A percentile compares a stretch with the other conserved stretches of the same genome.
Evolutionary conservation across 2,113 vertebrate genomes (phyloP).

Genomic region (Trematocara macrostoma): DNA sequence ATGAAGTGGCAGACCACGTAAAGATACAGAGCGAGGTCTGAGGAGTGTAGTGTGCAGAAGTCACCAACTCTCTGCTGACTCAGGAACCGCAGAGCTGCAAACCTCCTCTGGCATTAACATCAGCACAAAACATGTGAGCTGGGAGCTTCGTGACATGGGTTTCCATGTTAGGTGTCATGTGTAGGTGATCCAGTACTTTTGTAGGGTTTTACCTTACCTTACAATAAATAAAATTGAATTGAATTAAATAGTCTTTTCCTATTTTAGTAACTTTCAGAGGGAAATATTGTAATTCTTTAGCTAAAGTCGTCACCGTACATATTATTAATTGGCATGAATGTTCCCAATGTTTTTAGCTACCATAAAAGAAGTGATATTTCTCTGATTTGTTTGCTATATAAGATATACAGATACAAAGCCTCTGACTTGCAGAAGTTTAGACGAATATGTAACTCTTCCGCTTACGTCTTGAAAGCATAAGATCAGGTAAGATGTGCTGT

Average conservation of each 20-base stretch:
- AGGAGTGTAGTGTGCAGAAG: not conserved
- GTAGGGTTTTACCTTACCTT: not conserved
- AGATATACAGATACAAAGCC: not conserved
- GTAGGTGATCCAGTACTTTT: not conserved
- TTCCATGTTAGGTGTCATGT: not conserved
- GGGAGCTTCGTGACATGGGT: fast-evolving
- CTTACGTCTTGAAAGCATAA: not conserved
- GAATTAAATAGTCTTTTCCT: not conserved
- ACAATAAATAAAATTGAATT: not conserved
- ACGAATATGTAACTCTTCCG: not conserved
- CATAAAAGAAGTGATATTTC: not conserved
- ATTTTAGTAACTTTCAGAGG: not conserved
- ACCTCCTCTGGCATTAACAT: not conserved
- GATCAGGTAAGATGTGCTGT: not conserved
- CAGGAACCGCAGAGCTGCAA: not conserved
- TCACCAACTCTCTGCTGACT: not conserved
- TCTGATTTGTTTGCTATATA: not conserved
- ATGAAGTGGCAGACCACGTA: not conserved
- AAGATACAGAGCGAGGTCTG: not conserved
- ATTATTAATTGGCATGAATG: not conserved
- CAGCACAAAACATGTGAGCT: not conserved
- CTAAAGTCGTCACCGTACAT: fast-evolving
- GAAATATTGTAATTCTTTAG: not conserved
- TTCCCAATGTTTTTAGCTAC: not conserved
- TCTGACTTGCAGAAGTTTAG: not conserved